Percentiles rank a stretch among this genome's conserved stretches.
These are phyloP conservation scores for Nymphalis urticae DNA, from an alignment of 2,888 invertebrate genomes.

Conservation along the genomic window DNA sequence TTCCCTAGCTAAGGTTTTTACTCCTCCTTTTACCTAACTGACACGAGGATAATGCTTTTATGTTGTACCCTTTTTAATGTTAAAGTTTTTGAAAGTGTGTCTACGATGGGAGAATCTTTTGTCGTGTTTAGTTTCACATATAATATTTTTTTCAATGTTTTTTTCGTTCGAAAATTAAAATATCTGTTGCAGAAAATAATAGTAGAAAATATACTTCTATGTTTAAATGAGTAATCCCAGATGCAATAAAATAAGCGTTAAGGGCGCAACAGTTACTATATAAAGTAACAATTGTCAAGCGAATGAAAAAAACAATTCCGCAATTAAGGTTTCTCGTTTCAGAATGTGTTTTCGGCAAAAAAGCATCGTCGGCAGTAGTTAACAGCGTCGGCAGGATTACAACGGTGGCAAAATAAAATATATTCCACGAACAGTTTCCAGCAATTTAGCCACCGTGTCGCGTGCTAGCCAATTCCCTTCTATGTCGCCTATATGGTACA, in stretches of 20 bases:
- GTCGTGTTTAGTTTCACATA: neutral
- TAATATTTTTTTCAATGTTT: neutral
- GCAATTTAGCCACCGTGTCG: conserved; percentile 65
- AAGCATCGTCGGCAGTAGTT: conserved; percentile 62
- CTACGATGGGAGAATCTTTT: neutral
- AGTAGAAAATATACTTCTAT: neutral
- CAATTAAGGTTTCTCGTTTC: conserved; percentile 56
- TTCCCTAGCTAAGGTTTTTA: conserved; percentile 55
- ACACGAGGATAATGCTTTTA: conserved; percentile 61
- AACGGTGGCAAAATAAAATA: conserved; percentile 61
- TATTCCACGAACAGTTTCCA: conserved; percentile 46
- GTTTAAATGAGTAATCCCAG: neutral
- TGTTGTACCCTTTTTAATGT: conserved; percentile 54
- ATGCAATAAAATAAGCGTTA: neutral
- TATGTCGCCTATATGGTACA: conserved; percentile 59
- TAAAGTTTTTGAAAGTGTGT: conserved; percentile 22
- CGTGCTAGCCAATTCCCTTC: conserved; percentile 57
- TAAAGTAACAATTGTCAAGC: conserved; percentile 17
- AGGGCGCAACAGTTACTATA: conserved; percentile 33
- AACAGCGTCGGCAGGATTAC: conserved; percentile 55
- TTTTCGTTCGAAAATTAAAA: neutral
- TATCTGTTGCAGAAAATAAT: neutral
- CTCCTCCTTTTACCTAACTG: conserved; percentile 52
- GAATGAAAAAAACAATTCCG: conserved; percentile 49
- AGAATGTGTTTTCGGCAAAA: conserved; percentile 52